Evolutionary conservation across 2,113 vertebrate genomes (phyloP), one percentile per base, ranked within the genome.

Genomic region (Ptyas mucosa): DNA sequence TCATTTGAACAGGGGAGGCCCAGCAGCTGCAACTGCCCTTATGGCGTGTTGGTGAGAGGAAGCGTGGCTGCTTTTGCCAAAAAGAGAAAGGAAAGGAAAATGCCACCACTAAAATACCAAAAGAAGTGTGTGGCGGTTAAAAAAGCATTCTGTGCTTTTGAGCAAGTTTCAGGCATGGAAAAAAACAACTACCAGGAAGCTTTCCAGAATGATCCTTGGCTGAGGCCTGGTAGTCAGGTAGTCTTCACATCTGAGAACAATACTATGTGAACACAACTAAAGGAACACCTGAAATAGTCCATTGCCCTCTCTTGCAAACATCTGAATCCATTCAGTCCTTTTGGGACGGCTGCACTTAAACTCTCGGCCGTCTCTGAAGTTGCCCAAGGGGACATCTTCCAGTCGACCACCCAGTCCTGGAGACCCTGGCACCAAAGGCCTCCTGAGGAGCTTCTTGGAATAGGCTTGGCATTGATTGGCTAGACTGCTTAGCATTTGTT

Each of bases 191-290:
- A 0, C 15, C 15, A 20, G n/a, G 69, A 75, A 5, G 64, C 29
- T 14, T 75, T 18, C 64, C 14, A 8, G 64, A 75, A 75, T 0
- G n/a, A 8, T 18, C n/a, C n/a, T 75, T 34, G 18, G n/a, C 8
- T 0, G 64, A 8, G n/a, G n/a, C n/a, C n/a, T n/a, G n/a, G n/a
- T n/a, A n/a, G n/a, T n/a, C n/a, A n/a, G n/a, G 6, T 6, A 69
- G n/a, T 8, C n/a, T 75, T 8, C n/a, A n/a, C 69, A 7, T 6
- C 69, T 2, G 14, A 75, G 29, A 69, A 69, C 5, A 15, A 18
- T 1, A 6, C 1, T n/a, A 7, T 2, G 64, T 0, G 2, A 34
- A 15, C 2, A 29, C 64, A n/a, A 34, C 29, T 8, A 7, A 34
- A 15, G 64, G 14, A 3, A 7, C 12, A 6, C 12, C 5, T 15